Base-by-base conservation (phyloP, 37 sponge, comb jelly and placozoan genomes). In the Ephydatia muelleri region DNA sequence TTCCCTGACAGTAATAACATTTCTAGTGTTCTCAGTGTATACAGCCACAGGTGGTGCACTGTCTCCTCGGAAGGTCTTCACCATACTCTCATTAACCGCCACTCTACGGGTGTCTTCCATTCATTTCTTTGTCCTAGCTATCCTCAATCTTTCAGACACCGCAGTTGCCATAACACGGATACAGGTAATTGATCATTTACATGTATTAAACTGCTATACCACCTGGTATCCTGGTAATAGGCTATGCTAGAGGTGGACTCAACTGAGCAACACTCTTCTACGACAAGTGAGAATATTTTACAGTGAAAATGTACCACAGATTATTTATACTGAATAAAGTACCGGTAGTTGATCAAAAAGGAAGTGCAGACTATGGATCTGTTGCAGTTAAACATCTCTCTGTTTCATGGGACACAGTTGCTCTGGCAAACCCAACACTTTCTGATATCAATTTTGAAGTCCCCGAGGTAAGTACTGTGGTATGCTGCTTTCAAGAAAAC, bases 91-190 rank as follows among this genome's bases (percentile, higher is more conserved):
- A 23, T 40, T 83, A 65, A 21, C 81, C 22, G 31, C 70, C 28
- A n/a, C 25, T 40, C 43, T 77, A 23, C 66, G 78, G 29, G 12
- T 73, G 16, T 35, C 39, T 21, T 23, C 70, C 1, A 25, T 78
- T 22, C 65, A 5, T 11, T 73, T 57, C 35, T 65, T 89, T 16
- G 49, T 73, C 5, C 16, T 26, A 5, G 66, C 31, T 28, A 23
- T 84, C 11, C 48, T 82, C 26, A 32, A 36, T 26, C 4, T 84
- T 13, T 22, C 34, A 5, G 91, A 90, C 29, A 36, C 57, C 22
- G 74, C n/a, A 67, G 86, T 90, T 8, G 86, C 86, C 9, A 12
- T 80, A 21, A 3, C 27, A 23, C 72, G 91, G 39, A 85, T 90
- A 67, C 35, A 86, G 82, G 86, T 85, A 22, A 30, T 21, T 19